Base-by-base conservation (phyloP, 2,797 vertebrate species). In the Crenuchus spilurus region DNA sequence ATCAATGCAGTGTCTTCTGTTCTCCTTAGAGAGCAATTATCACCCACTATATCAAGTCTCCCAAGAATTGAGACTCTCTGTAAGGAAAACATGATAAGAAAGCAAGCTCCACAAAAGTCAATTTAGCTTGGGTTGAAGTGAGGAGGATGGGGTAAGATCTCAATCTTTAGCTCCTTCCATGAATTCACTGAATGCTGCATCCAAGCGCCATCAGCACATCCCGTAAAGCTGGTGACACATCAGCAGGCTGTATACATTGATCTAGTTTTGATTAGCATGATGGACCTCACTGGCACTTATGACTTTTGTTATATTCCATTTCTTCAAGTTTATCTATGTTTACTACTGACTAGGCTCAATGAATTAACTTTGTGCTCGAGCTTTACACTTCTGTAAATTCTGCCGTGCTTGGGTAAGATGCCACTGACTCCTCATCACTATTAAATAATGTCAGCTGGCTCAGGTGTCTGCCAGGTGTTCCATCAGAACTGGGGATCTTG, bases 1-100 rank as follows among this genome's bases (percentile, higher is more conserved):
- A 84, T 87, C 80, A 76, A 70, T 86, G 24, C 39, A 54, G 49
- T 64, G 24, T 64, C 18, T 80, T 33, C 39, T 37, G 54, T 65
- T 54, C 10, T 72, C 69, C 64, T 30, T 2, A 54, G 58, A 75
- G 70, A 41, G 44, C 57, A 52, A 60, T 76, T 79, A 71, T 62
- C 80, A 72, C 71, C 74, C 66, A 22, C 49, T 51, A 39, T 48
- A 55, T 72, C 57, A 54, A 10, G 33, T 66, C 26, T 28, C 8
- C n/a, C 16, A 26, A 35, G 31, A 41, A 31, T 16, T 28, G 71
- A 55, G 20, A 35, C 14, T 28, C 7, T 42, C 57, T 54, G 1
- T 61, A 28, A 22, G 26, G 44, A 60, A 52, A 46, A 9, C 49
- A 37, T 18, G 11, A 49, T 41, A 62, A 72, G 26, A 61, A 52